phyloP scores from a whole-genome alignment of 2,797 vertebrate species.

The Urocyon cinereoargenteus region DNA sequence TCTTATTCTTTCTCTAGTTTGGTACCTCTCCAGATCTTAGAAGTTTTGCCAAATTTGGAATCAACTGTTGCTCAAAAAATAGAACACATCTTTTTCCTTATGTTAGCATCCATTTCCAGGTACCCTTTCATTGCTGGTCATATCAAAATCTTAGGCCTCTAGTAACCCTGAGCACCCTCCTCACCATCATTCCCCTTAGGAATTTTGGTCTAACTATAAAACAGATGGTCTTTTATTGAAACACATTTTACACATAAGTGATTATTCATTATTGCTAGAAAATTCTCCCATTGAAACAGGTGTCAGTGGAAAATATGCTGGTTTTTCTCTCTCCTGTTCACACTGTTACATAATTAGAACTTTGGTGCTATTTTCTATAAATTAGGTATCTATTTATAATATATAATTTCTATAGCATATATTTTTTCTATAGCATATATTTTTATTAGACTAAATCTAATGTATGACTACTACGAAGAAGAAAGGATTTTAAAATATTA shows the following conservation, averaged over 20 bases:
- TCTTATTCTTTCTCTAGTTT: slow-evolving; percentile 47
- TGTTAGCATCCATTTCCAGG: neutral
- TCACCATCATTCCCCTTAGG: neutral
- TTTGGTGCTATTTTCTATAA: neutral
- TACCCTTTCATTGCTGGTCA: neutral
- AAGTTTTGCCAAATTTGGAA: slow-evolving; percentile 36
- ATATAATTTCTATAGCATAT: neutral
- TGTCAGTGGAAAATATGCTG: slow-evolving; percentile 22
- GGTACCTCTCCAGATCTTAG: slow-evolving; percentile 34
- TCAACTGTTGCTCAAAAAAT: neutral
- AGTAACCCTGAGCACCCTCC: neutral
- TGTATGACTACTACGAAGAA: slow-evolving; percentile 22
- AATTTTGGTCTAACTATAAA: slow-evolving; percentile 18
- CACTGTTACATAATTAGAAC: neutral
- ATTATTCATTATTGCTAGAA: slow-evolving; percentile 1
- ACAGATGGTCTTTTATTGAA: neutral
- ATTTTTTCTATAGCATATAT: neutral
- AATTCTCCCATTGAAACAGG: slow-evolving; percentile 15
- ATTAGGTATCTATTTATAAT: neutral
- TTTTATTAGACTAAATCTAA: neutral
- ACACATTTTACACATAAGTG: slow-evolving; percentile 33
- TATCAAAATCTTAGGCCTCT: neutral
- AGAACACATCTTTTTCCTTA: neutral
- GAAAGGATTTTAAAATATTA: slow-evolving; percentile 28
- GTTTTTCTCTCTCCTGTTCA: neutral